phyloP scores from a whole-genome alignment of 2,113 vertebrate genomes.

The Anoura caudifer region DNA sequence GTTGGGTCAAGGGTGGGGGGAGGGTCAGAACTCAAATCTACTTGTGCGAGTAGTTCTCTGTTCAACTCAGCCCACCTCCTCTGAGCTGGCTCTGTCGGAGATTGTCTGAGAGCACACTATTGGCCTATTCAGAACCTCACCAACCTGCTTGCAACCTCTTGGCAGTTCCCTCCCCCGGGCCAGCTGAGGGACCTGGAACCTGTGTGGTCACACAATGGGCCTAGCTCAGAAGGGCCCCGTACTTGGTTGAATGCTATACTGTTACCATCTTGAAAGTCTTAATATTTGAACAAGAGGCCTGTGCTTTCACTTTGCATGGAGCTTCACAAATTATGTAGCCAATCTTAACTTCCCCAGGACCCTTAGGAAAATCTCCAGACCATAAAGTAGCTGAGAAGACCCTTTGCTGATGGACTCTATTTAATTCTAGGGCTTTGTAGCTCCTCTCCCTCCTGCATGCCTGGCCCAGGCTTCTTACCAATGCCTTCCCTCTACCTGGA shows the following conservation, averaged over 20 bases:
- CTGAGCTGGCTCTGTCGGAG: not conserved
- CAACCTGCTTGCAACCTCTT: not conserved
- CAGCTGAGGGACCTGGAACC: not conserved
- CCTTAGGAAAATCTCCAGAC: not conserved
- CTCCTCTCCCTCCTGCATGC: not conserved
- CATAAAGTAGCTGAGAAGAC: not conserved
- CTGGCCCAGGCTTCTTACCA: not conserved
- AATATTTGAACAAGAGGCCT: not conserved
- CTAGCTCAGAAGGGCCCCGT: not conserved
- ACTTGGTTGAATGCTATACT: not conserved
- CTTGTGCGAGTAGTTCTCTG: not conserved
- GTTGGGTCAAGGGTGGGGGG: accelerated
- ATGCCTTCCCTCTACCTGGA: not conserved
- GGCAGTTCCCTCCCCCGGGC: accelerated
- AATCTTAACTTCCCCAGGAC: not conserved
- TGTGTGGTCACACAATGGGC: accelerated
- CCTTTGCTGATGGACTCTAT: not conserved
- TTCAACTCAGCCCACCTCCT: not conserved
- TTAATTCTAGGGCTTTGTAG: not conserved
- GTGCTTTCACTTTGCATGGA: not conserved
- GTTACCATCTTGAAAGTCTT: not conserved
- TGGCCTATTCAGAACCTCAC: not conserved
- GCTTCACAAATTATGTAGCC: not conserved
- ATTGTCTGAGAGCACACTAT: not conserved
- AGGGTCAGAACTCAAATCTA: not conserved